These are phyloP conservation scores for Theristicus caerulescens DNA, from an alignment of 2,113 vertebrate species.

Conservation along the genomic window DNA sequence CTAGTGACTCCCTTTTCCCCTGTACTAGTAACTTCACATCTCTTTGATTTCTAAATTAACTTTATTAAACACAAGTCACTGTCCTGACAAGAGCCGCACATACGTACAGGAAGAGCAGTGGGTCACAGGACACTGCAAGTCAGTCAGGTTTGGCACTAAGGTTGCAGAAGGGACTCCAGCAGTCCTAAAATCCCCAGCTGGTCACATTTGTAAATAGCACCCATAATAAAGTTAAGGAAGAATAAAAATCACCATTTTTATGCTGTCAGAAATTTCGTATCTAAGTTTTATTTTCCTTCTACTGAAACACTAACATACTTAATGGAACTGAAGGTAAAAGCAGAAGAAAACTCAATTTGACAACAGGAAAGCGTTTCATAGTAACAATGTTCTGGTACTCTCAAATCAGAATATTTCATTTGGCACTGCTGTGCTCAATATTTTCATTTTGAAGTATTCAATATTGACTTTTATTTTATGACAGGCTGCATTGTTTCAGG, in stretches of 20 bases:
- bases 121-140: neutral
- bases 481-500: neutral
- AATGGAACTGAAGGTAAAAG: neutral
- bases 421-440: neutral
- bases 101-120: fast-evolving
- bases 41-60: neutral
- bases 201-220: neutral
- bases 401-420: neutral
- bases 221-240: neutral
- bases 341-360: neutral
- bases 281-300: neutral
- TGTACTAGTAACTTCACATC: no score
- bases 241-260: neutral
- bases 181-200: neutral
- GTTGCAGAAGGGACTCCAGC: neutral
- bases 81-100: neutral
- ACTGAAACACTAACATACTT: neutral
- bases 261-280: neutral
- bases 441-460: neutral
- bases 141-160: neutral
- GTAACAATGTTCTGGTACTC: neutral
- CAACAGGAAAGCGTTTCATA: fast-evolving
- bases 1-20: neutral
- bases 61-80: neutral
- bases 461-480: neutral